phyloP scores from a whole-genome alignment of 1,140 invertebrate genomes.

The Ceratosolen solmsi region DNA sequence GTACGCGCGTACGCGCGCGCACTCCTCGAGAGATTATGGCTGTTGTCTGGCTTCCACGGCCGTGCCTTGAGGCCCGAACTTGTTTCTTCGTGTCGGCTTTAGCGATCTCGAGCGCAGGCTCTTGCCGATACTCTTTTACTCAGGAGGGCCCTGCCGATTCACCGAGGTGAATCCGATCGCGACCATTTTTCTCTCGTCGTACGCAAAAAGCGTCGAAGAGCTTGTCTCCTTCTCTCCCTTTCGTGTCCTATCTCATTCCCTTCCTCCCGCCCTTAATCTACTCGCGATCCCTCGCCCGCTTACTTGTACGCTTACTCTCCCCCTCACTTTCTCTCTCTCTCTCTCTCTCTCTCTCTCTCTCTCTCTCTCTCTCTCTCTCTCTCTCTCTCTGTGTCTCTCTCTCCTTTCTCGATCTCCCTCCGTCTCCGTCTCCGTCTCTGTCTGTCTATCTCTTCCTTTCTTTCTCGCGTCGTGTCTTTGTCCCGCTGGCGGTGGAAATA shows the following conservation, averaged over 20 bases:
- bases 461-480: background rate
- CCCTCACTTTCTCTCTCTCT: too few relatives aligned
- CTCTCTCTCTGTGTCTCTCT: background rate
- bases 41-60: background rate
- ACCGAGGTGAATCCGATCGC: slow-evolving; percentile 39
- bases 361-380: background rate
- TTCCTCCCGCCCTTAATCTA: too few relatives aligned
- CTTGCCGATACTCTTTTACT: background rate
- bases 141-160: background rate
- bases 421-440: too few relatives aligned
- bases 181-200: slow-evolving; percentile 15
- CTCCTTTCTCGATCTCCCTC: background rate
- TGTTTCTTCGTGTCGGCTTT: slow-evolving; percentile 27
- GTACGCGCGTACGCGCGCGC: background rate
- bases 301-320: background rate
- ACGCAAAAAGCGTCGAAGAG: slow-evolving; percentile 2
- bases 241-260: too few relatives aligned
- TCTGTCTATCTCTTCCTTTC: background rate
- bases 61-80: slow-evolving; percentile 24
- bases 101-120: background rate
- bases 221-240: background rate
- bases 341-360: background rate
- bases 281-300: too few relatives aligned
- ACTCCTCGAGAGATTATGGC: slow-evolving; percentile 8
- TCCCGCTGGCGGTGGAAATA: background rate